Conservation (phyloP, 2,888 invertebrate genomes). For the Aethes cnicana region DNA sequence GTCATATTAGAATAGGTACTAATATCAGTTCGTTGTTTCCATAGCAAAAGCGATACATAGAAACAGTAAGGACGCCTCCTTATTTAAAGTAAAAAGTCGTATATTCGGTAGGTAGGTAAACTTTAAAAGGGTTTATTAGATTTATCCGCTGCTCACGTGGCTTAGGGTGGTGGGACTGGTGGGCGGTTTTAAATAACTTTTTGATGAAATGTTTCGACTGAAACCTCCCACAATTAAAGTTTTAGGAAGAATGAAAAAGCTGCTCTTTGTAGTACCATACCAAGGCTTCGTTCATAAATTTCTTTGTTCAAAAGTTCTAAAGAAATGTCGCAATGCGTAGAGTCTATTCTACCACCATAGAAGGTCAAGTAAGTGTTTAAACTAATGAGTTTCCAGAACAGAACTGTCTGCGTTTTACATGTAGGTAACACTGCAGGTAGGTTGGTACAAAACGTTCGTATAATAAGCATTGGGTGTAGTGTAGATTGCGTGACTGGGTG, state of each 20-base stretch:
- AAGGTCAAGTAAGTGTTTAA: conserved; percentile 21
- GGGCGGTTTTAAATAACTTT: too few relatives aligned
- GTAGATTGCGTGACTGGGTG: conserved; percentile 31
- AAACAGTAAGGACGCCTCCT: too few relatives aligned
- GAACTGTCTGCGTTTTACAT: conserved; percentile 6
- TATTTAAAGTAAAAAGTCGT: too few relatives aligned
- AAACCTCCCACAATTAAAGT: not conserved
- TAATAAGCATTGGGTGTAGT: not conserved
- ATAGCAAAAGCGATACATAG: too few relatives aligned
- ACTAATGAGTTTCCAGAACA: conserved; percentile 14
- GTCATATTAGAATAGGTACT: too few relatives aligned
- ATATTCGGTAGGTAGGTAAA: too few relatives aligned
- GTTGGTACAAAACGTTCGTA: not conserved
- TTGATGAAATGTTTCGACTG: not conserved
- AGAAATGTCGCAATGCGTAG: conserved; percentile 55
- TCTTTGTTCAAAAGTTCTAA: conserved; percentile 27
- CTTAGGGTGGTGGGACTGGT: too few relatives aligned
- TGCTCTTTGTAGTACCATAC: conserved; percentile 14
- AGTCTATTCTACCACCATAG: conserved; percentile 33
- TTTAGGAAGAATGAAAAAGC: conserved; percentile 3
- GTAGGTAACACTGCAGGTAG: not conserved
- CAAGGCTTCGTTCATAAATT: conserved; percentile 25
- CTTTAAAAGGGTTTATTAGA: too few relatives aligned
- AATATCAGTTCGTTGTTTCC: too few relatives aligned
- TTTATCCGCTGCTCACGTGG: too few relatives aligned